Percentiles rank a stretch among this genome's conserved stretches.
Evolutionary conservation across 1,140 invertebrate genomes (phyloP).

Genomic region (Pseudomyrmex gracilis): DNA sequence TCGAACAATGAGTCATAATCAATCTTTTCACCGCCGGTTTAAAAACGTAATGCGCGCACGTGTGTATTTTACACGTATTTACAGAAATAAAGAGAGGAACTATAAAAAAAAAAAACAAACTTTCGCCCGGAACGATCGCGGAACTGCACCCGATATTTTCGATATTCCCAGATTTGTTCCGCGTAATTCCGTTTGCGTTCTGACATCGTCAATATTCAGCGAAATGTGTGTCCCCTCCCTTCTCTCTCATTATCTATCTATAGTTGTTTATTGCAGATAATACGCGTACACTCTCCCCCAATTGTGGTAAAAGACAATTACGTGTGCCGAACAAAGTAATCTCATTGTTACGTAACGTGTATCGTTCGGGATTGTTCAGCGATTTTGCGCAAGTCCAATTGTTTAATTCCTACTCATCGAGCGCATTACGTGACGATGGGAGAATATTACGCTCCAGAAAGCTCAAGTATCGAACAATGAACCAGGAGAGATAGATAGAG

Average conservation of each 20-base stretch:
- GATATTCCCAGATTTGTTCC: neutral
- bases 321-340: constrained; percentile 1
- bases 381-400: constrained; percentile 38
- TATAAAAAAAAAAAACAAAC: neutral
- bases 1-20: constrained; percentile 37
- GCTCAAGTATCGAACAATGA: constrained; percentile 55
- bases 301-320: constrained; percentile 20
- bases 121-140: neutral
- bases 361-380: constrained; percentile 40
- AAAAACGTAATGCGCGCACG: neutral
- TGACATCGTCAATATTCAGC: neutral
- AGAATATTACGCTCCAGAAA: constrained; percentile 60
- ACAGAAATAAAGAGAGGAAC: neutral
- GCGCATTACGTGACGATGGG: constrained; percentile 33
- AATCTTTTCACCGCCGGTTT: constrained; percentile 6
- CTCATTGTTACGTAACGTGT: constrained; percentile 39
- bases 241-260: neutral
- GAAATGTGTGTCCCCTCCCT: neutral
- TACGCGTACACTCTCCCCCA: neutral
- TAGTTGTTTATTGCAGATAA: neutral
- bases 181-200: neutral
- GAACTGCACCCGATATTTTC: neutral
- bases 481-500: too few relatives aligned
- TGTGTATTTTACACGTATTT: neutral
- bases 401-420: constrained; percentile 52